Conservation (phyloP, 1,140 invertebrate species). For the Nylanderia fulva region DNA sequence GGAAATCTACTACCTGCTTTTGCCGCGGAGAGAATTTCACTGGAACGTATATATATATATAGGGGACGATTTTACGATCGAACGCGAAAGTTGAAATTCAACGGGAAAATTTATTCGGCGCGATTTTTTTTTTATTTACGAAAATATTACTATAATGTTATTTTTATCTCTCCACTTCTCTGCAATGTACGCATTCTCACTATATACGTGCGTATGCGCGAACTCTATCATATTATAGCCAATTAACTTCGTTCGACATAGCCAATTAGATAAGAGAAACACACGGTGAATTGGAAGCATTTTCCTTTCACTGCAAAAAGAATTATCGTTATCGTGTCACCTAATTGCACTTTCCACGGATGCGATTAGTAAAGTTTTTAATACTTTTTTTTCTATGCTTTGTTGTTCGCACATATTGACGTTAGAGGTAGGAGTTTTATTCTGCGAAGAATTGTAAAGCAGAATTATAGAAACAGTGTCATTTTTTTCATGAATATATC, state of each 20-base stretch:
- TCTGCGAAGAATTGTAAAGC: neutral
- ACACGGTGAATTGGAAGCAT: conserved; percentile 6
- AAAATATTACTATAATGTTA: neutral
- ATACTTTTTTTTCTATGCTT: neutral
- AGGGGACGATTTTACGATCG: conserved; percentile 20
- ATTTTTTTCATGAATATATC: neutral
- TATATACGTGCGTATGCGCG: neutral
- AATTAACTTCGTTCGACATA: conserved; percentile 8
- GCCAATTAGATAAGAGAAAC: conserved; percentile 49
- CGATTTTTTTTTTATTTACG: conserved; percentile 36
- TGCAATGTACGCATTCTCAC: neutral
- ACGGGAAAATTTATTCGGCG: conserved; percentile 15
- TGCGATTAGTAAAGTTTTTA: conserved; percentile 8
- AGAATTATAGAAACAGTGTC: neutral
- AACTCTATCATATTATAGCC: conserved; percentile 4
- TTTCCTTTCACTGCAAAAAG: conserved; percentile 38
- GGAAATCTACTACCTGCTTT: conserved; percentile 2
- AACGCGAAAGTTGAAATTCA: neutral
- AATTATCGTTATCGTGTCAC: conserved; percentile 46
- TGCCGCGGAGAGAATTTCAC: conserved; percentile 32
- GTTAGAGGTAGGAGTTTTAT: neutral
- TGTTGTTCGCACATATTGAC: neutral
- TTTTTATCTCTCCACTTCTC: conserved; percentile 1
- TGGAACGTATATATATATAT: no score
- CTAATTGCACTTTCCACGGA: conserved; percentile 19